These are phyloP conservation scores for Drosophila prolongata DNA, from an alignment of 2,888 invertebrate species.

Conservation along the genomic window DNA sequence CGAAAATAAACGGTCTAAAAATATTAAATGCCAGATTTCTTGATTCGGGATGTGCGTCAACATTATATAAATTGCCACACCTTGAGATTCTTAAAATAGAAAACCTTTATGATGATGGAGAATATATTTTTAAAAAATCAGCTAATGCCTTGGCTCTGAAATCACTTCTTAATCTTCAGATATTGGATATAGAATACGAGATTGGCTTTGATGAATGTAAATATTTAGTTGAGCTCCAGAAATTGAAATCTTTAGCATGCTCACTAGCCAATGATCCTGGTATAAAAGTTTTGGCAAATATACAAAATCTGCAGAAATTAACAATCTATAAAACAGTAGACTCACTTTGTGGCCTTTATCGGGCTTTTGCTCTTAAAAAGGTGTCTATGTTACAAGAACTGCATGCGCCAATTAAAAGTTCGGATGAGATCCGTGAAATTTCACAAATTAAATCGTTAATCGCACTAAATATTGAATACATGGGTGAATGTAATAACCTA, in stretches of 20 bases:
- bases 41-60: too few relatives aligned
- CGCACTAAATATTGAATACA: background rate
- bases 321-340: background rate
- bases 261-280: background rate
- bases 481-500: background rate
- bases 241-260: background rate
- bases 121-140: too few relatives aligned
- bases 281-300: background rate
- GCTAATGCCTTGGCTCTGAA: background rate
- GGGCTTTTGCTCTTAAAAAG: background rate
- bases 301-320: background rate
- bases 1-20: background rate
- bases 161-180: background rate
- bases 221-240: background rate
- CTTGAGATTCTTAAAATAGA: too few relatives aligned
- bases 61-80: too few relatives aligned
- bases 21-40: background rate
- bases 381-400: background rate
- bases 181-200: background rate
- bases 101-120: too few relatives aligned
- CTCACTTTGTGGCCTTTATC: background rate
- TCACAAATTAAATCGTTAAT: background rate
- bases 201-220: background rate
- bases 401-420: background rate
- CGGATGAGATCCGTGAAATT: background rate